Evolutionary conservation across 2,888 invertebrate species (phyloP), one percentile per base, ranked within the genome.

Genomic region (Drosophila merina): DNA sequence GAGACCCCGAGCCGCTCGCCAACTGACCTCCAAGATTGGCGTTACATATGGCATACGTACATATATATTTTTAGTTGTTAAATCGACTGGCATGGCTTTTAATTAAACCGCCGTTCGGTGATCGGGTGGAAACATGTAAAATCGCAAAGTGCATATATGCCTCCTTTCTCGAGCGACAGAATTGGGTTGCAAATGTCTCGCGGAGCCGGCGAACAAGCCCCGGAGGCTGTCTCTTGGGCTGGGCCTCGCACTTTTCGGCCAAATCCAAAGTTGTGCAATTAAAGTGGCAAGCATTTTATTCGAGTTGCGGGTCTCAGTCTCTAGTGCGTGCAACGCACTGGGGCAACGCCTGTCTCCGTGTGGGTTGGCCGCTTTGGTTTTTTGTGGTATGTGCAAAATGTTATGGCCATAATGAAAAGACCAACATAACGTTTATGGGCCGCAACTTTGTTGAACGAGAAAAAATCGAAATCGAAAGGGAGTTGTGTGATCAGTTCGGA

Each of bases 161-260:
- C 63, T 57, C 38, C 44, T 59, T 55, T 54, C 71, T 36, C 70
- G 49, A 50, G 76, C 76, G 80, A 89, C 89, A 89, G 88, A 88
- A 84, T 89, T 85, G 80, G 88, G 88, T 89, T 89, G 79, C 80
- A 78, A 86, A 74, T 88, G 86, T 88, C 64, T 68, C 73, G 75
- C 73, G 36, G 67, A 49, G 44, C 49, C 49, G 56, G 57, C 54
- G 54, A 49, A 60, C 36, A 42, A 58, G 71, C 38, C 56, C 64
- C 75, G 63, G 67, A 74, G 71, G 71, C 77, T 67, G 80, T 40
- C 40, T 40, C 40, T 20, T 25, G 75, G 84, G 86, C 85, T 85
- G 86, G 80, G 86, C 76, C 77, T 71, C 49, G 56, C 63, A 78
- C 49, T 78, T 75, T 57, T 50, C 6, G 31, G 28, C 26, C 14